Base-by-base conservation (phyloP, 2,113 vertebrate species). In the Hippopotamus amphibius region DNA sequence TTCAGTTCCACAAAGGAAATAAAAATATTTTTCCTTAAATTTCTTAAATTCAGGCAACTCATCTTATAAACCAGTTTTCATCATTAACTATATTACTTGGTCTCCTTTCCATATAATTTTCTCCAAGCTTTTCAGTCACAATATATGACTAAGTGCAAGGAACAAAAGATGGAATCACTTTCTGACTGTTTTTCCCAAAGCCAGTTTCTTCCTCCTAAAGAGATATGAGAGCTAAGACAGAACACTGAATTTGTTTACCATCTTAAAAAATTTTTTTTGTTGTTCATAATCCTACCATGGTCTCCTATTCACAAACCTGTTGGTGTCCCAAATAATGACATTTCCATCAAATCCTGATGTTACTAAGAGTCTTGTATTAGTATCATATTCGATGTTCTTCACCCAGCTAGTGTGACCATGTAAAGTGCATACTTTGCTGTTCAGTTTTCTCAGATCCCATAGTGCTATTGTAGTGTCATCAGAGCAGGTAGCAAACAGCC, bases 381-480 rank as follows among this genome's bases (percentile, higher is more conserved):
- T 99, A 96, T 99, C 99, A 1, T 99, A 99, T 98, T 99, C 99
- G 0, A 99, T 99, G 98, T 99, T 99, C 99, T 99, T 99, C 97
- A 99, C 99, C 99, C 99, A 99, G 99, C 99, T 99, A 97, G 99
- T 99, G 95, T 99, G 99, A 66, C 99, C 99, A 6, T 99, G 99
- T 98, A 99, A 97, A 12, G 99, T 99, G 98, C 99, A 99, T 63
- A 99, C 99, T 98, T 99, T 99, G 15, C 99, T 99, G 96, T 99
- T 99, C 91, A 99, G 97, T 98, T 99, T 99, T 48, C 99, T 99
- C 87, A 99, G 98, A 96, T 99, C 99, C 99, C 99, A 99, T 26
- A 99, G 98, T 81, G 99, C 99, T 97, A 99, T 99, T 4, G 99
- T 99, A 91, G 99, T 99, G 98, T 99, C 99, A 80, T 99, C 99